These are phyloP conservation scores for Mareca penelope DNA, from an alignment of 2,797 vertebrate species.

Conservation along the genomic window DNA sequence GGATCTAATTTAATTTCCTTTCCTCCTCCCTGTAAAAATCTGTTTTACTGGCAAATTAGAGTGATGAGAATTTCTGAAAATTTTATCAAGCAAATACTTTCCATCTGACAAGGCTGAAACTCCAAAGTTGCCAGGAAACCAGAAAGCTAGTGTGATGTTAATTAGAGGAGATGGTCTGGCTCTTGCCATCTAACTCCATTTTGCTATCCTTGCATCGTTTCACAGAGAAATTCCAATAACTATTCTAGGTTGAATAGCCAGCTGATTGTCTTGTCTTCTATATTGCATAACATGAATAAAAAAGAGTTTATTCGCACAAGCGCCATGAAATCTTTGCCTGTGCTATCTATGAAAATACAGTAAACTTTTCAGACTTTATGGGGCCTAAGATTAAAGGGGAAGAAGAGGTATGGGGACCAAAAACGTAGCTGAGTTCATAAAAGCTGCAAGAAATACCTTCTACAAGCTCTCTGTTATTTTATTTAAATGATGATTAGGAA, in stretches of 20 bases:
- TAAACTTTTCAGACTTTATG: not conserved
- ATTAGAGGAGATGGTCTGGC: slow-evolving; percentile 50
- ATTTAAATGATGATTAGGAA: not conserved
- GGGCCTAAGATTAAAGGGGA: not conserved
- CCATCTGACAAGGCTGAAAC: slow-evolving; percentile 40
- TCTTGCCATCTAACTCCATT: not conserved
- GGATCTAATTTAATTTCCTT: slow-evolving; percentile 24
- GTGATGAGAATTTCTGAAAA: slow-evolving; percentile 58
- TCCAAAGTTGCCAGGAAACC: slow-evolving; percentile 47
- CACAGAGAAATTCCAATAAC: not conserved
- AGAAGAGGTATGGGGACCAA: not conserved
- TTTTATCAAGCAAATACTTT: slow-evolving; percentile 33
- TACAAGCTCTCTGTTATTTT: not conserved
- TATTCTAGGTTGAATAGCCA: not conserved
- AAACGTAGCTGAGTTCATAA: not conserved
- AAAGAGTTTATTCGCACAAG: not conserved
- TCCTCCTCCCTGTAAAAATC: not conserved
- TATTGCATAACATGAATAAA: not conserved
- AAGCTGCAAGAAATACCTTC: not conserved
- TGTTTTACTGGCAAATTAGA: slow-evolving; percentile 41
- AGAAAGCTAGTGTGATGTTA: not conserved
- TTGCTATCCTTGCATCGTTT: not conserved
- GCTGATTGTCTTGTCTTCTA: slow-evolving; percentile 22
- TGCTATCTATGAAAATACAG: not conserved
- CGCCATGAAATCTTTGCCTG: not conserved